Base-by-base conservation (phyloP, 2,113 vertebrate species). In the Pluvialis apricaria region DNA sequence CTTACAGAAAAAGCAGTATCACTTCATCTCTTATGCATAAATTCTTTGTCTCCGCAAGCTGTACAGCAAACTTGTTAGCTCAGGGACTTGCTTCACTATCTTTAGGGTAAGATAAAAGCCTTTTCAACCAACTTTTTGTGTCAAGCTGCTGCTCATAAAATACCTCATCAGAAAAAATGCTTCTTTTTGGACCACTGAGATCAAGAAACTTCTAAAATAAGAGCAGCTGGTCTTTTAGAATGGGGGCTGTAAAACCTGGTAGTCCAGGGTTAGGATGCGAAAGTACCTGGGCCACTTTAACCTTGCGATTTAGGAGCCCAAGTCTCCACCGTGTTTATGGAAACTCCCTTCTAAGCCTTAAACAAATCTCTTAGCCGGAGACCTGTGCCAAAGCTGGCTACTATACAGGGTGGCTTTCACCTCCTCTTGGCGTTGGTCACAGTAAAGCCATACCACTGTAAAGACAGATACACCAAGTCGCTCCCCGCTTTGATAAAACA, bases 21-120 rank as follows among this genome's bases (percentile, higher is more conserved):
- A 13, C 8, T 94, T 97, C 66, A 92, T 92, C 78, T 89, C 73
- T 87, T 92, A 73, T 95, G 88, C 93, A 87, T 38, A 89, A 95
- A 92, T 57, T 54, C 86, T 94, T 93, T 79, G 69, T 96, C 76
- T 95, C 81, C 88, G 80, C 65, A 75, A 81, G 73, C 88, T 73
- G 31, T 55, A 55, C 52, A 77, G 71, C 0, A 19, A 82, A 81
- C 60, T 54, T 88, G 76, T 82, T 93, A 88, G 69, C 54, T 71
- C 86, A 77, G 84, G 70, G 75, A 45, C 55, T 85, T 92, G 58
- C 78, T 92, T 78, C n/a, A 22, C n/a, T 49, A 49, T 57, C 85
- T 86, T 44, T 24, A 66, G 84, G 64, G 47, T 28, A 69, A 88
- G 85, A 92, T 72, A 93, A 90, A 91, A 95, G 42, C 47, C 62